Evolutionary conservation across 2,888 invertebrate species (phyloP).

Genomic region (Agrilus biguttatus): DNA sequence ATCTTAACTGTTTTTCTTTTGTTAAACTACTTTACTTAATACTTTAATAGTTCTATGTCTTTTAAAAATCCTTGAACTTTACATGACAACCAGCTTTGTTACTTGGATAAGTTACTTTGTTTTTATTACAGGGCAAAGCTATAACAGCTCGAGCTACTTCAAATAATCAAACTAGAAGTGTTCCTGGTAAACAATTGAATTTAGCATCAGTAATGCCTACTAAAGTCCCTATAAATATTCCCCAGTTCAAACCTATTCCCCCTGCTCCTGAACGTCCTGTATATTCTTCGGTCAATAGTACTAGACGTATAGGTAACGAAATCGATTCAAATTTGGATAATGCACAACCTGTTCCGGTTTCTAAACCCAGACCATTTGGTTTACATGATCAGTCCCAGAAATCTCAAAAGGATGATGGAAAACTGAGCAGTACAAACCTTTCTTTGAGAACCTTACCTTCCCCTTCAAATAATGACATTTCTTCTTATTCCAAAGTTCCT

Average conservation of each 20-base stretch:
- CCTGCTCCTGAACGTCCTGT: slow-evolving; percentile 39
- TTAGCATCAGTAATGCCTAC: not conserved
- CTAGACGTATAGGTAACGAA: slow-evolving; percentile 3
- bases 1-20: too few species aligned
- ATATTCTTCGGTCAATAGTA: slow-evolving; percentile 6
- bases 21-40: too few species aligned
- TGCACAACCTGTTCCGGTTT: not conserved
- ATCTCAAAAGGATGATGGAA: slow-evolving; percentile 14
- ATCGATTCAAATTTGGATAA: slow-evolving; percentile 8
- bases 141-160: slow-evolving; percentile 10
- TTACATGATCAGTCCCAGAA: not conserved
- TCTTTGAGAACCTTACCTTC: slow-evolving; percentile 20
- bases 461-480: slow-evolving; percentile 14
- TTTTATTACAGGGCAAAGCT: slow-evolving; percentile 13
- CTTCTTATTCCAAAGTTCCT: slow-evolving; percentile 13
- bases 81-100: too few species aligned
- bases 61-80: too few species aligned
- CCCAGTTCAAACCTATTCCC: slow-evolving; percentile 68
- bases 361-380: too few species aligned
- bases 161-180: slow-evolving; percentile 5
- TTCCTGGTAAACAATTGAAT: not conserved
- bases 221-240: slow-evolving; percentile 35
- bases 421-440: slow-evolving; percentile 22
- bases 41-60: too few species aligned
- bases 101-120: too few species aligned